phyloP scores from a whole-genome alignment of 2,113 vertebrate species.

The Emydura subglobosa region DNA sequence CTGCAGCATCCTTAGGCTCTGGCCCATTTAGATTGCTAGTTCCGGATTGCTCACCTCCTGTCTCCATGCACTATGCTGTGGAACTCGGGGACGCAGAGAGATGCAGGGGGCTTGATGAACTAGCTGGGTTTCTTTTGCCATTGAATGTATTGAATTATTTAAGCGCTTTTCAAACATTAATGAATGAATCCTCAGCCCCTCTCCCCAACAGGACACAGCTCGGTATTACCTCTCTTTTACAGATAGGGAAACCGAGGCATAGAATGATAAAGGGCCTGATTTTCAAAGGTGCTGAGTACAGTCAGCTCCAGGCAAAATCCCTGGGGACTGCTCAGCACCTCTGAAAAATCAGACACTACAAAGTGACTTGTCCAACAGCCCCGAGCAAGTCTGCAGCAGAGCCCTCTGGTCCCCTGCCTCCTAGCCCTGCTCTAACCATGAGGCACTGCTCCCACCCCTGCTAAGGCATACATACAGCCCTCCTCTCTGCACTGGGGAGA shows the following conservation, averaged over 20 bases:
- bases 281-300: neutral
- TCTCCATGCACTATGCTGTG: too few relatives aligned
- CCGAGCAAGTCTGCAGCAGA: neutral
- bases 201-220: neutral
- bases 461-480: neutral
- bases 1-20: neutral
- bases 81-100: neutral
- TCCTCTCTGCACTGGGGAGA: neutral
- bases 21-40: neutral
- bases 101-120: neutral
- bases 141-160: neutral
- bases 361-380: neutral
- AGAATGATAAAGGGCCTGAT: rapidly evolving
- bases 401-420: neutral
- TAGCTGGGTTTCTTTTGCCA: neutral
- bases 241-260: neutral
- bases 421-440: neutral
- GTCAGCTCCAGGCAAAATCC: neutral
- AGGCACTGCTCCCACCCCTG: neutral
- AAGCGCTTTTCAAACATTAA: neutral
- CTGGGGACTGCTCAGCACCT: neutral
- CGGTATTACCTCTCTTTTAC: neutral
- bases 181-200: neutral
- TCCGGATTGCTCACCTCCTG: neutral
- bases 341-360: neutral